phyloP scores from a whole-genome alignment of 2,113 vertebrate species.

The Xiphorhynchus elegans region DNA sequence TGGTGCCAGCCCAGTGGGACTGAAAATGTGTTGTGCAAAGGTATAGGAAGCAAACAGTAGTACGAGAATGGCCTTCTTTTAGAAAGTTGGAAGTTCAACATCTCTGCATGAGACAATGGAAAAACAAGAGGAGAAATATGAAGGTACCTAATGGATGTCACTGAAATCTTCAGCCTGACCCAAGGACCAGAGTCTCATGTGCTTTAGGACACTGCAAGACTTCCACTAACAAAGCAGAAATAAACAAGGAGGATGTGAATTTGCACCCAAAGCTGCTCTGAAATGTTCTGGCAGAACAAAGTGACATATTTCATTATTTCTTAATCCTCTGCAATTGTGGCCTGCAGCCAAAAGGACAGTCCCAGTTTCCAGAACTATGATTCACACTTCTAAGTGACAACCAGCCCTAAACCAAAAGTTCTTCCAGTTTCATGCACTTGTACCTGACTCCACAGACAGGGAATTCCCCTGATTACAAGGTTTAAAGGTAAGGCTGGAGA shows the following conservation, averaged over 20 bases:
- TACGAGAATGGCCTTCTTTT: background rate
- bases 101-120: background rate
- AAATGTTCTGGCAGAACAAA: background rate
- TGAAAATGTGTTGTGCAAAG: slow-evolving; percentile 24
- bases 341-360: background rate
- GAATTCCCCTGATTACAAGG: background rate
- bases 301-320: background rate
- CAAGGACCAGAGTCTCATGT: background rate
- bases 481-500: background rate
- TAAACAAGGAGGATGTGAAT: background rate
- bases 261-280: background rate
- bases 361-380: background rate
- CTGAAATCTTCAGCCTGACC: background rate
- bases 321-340: background rate
- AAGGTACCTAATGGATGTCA: background rate
- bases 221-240: background rate
- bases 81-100: background rate
- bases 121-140: background rate
- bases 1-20: slow-evolving; percentile 38
- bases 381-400: background rate
- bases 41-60: background rate
- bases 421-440: background rate
- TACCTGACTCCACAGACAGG: background rate
- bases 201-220: background rate
- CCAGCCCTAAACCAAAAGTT: background rate